phyloP scores from a whole-genome alignment of 92 coral and sea anemone species.

The Paramuricea clavata region DNA sequence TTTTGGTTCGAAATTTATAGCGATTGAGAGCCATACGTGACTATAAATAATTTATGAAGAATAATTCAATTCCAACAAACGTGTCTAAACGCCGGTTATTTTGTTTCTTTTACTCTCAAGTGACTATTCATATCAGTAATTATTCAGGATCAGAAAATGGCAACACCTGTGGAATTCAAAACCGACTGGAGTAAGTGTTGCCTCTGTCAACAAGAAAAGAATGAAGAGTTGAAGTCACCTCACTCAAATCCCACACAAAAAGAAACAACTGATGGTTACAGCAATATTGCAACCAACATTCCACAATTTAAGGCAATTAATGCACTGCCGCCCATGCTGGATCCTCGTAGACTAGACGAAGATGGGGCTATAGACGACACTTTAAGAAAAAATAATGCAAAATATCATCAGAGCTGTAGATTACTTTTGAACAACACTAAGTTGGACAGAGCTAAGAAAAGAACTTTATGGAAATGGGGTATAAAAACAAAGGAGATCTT shows the following conservation, averaged over 20 bases:
- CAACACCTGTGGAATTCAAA: constrained; percentile 11
- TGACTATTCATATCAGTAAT: too few relatives aligned
- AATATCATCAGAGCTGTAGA: constrained; percentile 60
- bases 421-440: constrained; percentile 55
- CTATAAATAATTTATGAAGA: too few relatives aligned
- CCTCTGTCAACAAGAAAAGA: constrained; percentile 57
- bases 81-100: too few relatives aligned
- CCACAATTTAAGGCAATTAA: too few relatives aligned
- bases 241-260: constrained; percentile 26
- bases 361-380: constrained; percentile 62
- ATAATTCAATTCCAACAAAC: too few relatives aligned
- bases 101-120: too few relatives aligned
- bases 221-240: constrained; percentile 60
- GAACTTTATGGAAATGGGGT: too few relatives aligned
- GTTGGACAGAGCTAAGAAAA: constrained; percentile 63
- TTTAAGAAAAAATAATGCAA: constrained; percentile 60
- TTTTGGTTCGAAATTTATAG: too few relatives aligned
- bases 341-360: constrained; percentile 60
- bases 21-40: too few relatives aligned
- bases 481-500: too few relatives aligned
- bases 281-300: constrained; percentile 47
- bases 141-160: background rate
- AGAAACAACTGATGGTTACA: constrained; percentile 38
- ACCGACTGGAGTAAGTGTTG: constrained; percentile 56
- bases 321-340: constrained; percentile 52